Conservation (phyloP, 1,140 invertebrate species). For the Macrobrachium rosenbergii region DNA sequence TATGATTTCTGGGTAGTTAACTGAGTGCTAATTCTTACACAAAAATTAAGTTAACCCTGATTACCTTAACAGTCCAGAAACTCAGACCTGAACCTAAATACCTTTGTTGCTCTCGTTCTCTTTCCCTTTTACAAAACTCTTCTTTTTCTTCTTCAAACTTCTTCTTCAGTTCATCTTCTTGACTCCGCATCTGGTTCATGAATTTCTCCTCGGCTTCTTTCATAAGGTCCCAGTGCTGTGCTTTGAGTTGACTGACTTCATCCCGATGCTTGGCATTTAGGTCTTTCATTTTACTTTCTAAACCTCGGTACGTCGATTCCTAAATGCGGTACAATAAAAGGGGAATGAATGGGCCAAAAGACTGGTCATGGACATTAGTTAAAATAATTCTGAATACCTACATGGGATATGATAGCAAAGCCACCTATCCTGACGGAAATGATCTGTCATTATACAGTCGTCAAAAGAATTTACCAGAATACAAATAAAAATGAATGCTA, state of each 20-base stretch:
- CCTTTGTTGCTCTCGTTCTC: constrained; percentile 59
- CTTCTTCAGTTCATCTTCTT: constrained; percentile 43
- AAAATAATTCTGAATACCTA: too few relatives aligned
- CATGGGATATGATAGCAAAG: too few relatives aligned
- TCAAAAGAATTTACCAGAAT: too few relatives aligned
- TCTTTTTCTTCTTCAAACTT: constrained; percentile 57
- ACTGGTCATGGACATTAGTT: not conserved
- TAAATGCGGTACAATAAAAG: not conserved
- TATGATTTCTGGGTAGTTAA: not conserved
- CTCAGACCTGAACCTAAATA: not conserved
- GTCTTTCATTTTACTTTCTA: constrained; percentile 63
- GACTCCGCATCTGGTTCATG: not conserved
- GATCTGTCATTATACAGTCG: too few relatives aligned
- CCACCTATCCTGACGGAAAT: too few relatives aligned
- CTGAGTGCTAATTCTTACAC: not conserved
- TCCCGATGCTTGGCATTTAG: constrained; percentile 57
- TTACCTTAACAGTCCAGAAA: not conserved
- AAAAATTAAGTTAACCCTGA: not conserved
- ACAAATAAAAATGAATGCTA: too few relatives aligned
- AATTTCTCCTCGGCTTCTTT: constrained; percentile 43
- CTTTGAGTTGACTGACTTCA: constrained; percentile 60
- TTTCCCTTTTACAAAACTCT: constrained; percentile 52
- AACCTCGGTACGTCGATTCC: constrained; percentile 61
- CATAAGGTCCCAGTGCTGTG: constrained; percentile 59
- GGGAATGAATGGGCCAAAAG: not conserved